A percentile compares a stretch with the other conserved stretches of the same genome.
phyloP scores from a whole-genome alignment of 2,888 invertebrate genomes.

The Labia minor region DNA sequence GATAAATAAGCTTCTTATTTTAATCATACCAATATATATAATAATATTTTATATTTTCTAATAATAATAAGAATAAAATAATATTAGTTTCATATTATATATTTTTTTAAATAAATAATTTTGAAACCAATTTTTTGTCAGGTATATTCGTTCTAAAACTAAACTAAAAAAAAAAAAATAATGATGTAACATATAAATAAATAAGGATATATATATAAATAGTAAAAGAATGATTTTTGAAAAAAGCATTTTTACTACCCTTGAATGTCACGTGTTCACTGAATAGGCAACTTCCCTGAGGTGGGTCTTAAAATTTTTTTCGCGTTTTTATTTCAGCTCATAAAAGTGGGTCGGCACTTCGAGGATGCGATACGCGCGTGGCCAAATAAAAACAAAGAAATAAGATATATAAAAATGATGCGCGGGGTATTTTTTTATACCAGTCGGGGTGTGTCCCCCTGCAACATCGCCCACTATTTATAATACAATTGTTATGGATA shows the following conservation, averaged over 20 bases:
- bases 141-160: too few relatives aligned
- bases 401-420: slow-evolving; percentile 1
- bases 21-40: too few relatives aligned
- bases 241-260: not conserved
- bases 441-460: not conserved
- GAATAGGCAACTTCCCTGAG: slow-evolving; percentile 1
- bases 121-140: too few relatives aligned
- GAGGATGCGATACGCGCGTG: not conserved
- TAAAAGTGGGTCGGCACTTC: not conserved
- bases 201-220: too few relatives aligned
- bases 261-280: not conserved
- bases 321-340: not conserved
- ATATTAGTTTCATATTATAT: too few relatives aligned
- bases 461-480: not conserved
- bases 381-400: slow-evolving; percentile 13
- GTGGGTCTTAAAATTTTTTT: not conserved
- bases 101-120: too few relatives aligned
- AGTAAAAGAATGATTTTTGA: too few relatives aligned
- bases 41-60: too few relatives aligned
- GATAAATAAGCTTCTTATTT: too few relatives aligned
- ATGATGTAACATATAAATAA: too few relatives aligned
- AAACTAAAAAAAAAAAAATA: too few relatives aligned
- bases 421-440: not conserved
- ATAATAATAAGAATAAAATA: too few relatives aligned
- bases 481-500: slow-evolving; percentile 13